Conservation (phyloP, 1,140 invertebrate species). For the Drosophila parvula region DNA sequence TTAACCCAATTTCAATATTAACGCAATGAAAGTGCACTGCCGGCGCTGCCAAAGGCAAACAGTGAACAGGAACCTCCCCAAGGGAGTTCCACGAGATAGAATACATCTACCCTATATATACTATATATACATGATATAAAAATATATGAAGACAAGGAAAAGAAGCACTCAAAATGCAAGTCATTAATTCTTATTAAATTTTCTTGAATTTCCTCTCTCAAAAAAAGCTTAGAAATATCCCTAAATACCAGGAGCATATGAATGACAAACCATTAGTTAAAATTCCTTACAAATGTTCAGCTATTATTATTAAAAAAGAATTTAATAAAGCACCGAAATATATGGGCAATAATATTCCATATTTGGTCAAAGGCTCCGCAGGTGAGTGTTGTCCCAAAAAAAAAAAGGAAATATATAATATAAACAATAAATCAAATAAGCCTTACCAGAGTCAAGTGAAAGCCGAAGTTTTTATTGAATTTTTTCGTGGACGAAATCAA, state of each 20-base stretch:
- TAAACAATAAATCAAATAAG: conserved; percentile 1
- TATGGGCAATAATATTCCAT: background rate
- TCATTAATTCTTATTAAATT: conserved; percentile 65
- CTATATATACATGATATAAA: background rate
- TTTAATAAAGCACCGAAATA: background rate
- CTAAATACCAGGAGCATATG: too few relatives aligned
- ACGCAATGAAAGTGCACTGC: conserved; percentile 65
- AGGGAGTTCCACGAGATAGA: conserved; percentile 3
- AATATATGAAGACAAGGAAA: background rate
- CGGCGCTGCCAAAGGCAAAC: conserved; percentile 62
- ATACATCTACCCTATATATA: background rate
- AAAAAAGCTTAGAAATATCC: too few relatives aligned
- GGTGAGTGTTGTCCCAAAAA: background rate
- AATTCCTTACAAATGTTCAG: background rate
- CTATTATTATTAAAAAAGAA: background rate
- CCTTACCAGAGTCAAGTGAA: background rate
- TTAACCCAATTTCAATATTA: conserved; percentile 80
- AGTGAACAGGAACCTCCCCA: background rate
- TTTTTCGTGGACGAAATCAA: background rate
- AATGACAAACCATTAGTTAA: too few relatives aligned
- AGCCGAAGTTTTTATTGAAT: background rate
- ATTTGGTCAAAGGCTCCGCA: background rate
- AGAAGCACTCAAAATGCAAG: conserved; percentile 39
- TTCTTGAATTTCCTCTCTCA: background rate
- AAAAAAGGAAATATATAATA: background rate